These are phyloP conservation scores for Plotosus lineatus DNA, from an alignment of 2,113 vertebrate genomes.

Conservation along the genomic window DNA sequence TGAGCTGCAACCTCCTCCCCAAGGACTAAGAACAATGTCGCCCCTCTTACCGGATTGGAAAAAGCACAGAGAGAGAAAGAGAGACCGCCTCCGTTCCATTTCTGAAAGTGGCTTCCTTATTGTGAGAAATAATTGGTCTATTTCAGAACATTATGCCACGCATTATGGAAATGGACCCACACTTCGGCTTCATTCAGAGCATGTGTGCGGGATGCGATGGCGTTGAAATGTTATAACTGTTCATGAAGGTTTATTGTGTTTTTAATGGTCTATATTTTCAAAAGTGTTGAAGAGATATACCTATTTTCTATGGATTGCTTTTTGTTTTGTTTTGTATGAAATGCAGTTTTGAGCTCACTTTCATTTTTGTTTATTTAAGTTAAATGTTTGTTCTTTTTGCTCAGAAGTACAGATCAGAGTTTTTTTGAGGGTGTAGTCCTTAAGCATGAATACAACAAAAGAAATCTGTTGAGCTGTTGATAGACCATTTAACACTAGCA, in stretches of 20 bases:
- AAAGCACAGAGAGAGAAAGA: constrained; percentile 12
- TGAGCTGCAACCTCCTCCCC: constrained; percentile 34
- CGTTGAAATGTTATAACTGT: not conserved
- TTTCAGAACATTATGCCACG: constrained; percentile 37
- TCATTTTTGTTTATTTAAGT: too few species aligned
- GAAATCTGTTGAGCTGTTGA: not conserved
- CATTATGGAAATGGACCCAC: constrained; percentile 34
- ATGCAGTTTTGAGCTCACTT: not conserved
- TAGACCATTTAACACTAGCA: not conserved
- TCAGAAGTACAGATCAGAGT: not conserved
- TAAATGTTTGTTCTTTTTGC: not conserved
- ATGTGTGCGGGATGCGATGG: not conserved
- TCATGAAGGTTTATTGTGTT: not conserved
- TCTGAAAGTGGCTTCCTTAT: constrained; percentile 29
- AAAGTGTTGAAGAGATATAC: not conserved
- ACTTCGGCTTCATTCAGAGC: not conserved
- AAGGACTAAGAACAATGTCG: constrained; percentile 20
- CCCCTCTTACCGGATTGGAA: constrained; percentile 23
- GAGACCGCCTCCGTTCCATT: constrained; percentile 26
- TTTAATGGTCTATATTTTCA: not conserved
- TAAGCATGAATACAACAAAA: constrained; percentile 16
- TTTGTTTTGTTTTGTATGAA: not conserved
- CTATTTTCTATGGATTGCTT: not conserved
- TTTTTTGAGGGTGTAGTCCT: not conserved
- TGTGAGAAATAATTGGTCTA: constrained; percentile 40